A percentile compares a stretch with the other conserved stretches of the same genome.
phyloP scores from a whole-genome alignment of 2,888 invertebrate genomes.

The Disparrhopalites patrizii region DNA sequence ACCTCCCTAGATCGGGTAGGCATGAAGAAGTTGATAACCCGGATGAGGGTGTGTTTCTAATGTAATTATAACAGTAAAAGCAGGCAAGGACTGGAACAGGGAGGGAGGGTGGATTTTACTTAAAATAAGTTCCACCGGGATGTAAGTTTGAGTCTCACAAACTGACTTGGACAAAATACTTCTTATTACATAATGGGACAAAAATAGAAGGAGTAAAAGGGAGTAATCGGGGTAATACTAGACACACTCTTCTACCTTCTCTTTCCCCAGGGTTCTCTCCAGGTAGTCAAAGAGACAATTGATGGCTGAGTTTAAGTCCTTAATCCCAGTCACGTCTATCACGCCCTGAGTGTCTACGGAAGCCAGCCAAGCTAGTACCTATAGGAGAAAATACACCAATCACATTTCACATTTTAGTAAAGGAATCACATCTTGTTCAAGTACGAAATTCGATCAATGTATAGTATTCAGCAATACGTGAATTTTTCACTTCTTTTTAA shows the following conservation, averaged over 20 bases:
- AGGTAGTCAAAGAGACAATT: constrained; percentile 64
- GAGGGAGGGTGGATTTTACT: not conserved
- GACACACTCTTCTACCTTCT: constrained; percentile 59
- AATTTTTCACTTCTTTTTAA: too few species aligned
- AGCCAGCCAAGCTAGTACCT: constrained; percentile 62
- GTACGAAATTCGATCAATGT: too few species aligned
- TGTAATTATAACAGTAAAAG: not conserved
- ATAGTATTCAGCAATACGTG: too few species aligned
- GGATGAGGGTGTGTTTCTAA: not conserved
- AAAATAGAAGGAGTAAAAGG: not conserved
- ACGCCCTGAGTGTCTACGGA: constrained; percentile 60
- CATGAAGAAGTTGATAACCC: not conserved
- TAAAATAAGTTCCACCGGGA: too few species aligned
- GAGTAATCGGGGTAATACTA: not conserved
- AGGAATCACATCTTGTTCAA: too few species aligned
- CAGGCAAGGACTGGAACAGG: not conserved
- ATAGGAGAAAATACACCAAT: constrained; percentile 30
- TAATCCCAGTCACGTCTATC: constrained; percentile 57
- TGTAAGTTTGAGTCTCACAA: too few species aligned
- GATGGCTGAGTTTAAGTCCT: constrained; percentile 62
- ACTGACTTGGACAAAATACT: too few species aligned
- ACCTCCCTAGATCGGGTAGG: not conserved
- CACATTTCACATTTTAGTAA: too few species aligned
- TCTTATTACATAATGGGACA: not conserved
- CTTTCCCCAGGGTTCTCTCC: constrained; percentile 64